Base-by-base conservation (phyloP, 2,113 vertebrate species). In the Galbula dea region DNA sequence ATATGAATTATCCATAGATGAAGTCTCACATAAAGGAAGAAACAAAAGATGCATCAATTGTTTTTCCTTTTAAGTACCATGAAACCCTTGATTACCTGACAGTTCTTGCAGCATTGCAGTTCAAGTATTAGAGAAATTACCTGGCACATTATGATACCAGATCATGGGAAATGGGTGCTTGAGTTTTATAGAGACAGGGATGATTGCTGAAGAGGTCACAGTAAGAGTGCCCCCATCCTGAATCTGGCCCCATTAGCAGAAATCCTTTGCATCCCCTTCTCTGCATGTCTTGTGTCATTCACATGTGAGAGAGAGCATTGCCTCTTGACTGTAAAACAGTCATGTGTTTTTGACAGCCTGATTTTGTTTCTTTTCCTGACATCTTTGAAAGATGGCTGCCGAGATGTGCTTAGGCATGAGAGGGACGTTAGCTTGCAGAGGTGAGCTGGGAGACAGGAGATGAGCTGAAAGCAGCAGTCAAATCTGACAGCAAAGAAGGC, bases 401-500 rank as follows among this genome's bases (percentile, higher is more conserved):
- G 39, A 39, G 37, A 87, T 43, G 75, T 8, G 63, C 67, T 10
- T 4, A 6, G 91, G 75, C 81, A 2, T 1, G 74, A 76, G 82
- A 57, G 62, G 86, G 83, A 14, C 1, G 4, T 36, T 41, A 0
- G 3, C 46, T 46, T 2, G 7, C 48, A 8, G 88, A 71, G 86
- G 86, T 55, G 90, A 81, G 63, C 78, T 36, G 63, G 52, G 55
- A 93, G 86, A 34, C 80, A 34, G 86, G 36, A 19, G 94, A 81
- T 5, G 66, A 74, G 80, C 88, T 30, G 86, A 45, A 72, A 78
- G 92, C 29, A 52, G 80, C 68, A 21, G 80, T 67, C 54, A 22
- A 71, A 89, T 85, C 30, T 95, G 95, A 76, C 81, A 86, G 95
- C 82, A 82, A 58, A 82, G 91, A 9, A 4, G 55, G 77, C 86